A percentile compares a stretch with the other conserved stretches of the same genome.
These are phyloP conservation scores for Griposia aprilina DNA, from an alignment of 2,888 invertebrate genomes.

Conservation along the genomic window DNA sequence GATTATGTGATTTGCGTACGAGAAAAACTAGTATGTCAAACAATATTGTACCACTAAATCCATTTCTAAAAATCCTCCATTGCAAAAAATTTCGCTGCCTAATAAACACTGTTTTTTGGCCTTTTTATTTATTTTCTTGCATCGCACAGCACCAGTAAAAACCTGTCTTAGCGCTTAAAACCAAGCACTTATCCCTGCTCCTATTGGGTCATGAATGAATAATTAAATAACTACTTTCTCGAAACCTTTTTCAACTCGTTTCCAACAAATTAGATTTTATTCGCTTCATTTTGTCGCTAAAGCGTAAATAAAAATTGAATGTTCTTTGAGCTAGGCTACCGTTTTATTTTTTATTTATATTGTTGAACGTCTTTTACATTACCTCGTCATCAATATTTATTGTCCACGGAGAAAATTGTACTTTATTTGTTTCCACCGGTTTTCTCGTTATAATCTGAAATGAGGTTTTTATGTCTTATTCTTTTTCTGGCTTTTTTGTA, in stretches of 20 bases:
- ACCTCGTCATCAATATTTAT: slow-evolving; percentile 38
- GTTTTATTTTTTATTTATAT: slow-evolving; percentile 41
- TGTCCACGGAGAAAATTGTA: slow-evolving; percentile 37
- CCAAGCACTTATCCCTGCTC: neutral
- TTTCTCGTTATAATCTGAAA: slow-evolving; percentile 23
- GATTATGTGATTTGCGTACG: neutral
- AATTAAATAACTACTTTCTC: slow-evolving; percentile 45
- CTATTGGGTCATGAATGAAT: slow-evolving; percentile 32
- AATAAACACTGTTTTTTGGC: too few species aligned
- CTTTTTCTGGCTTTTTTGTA: neutral
- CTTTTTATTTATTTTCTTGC: neutral
- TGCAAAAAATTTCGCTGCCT: too few species aligned
- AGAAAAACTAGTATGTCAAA: neutral
- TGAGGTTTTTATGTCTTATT: slow-evolving; percentile 15
- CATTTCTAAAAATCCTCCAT: too few species aligned
- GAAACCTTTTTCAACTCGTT: slow-evolving; percentile 23
- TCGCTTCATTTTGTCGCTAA: slow-evolving; percentile 38
- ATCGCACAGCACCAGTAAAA: neutral
- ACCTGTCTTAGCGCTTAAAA: neutral
- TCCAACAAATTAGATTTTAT: slow-evolving; percentile 41
- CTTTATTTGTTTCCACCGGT: slow-evolving; percentile 18
- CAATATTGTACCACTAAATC: neutral
- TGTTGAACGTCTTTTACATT: slow-evolving; percentile 37
- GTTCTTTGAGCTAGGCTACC: slow-evolving; percentile 11
- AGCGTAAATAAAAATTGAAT: slow-evolving; percentile 47